Evolutionary conservation across 1,140 invertebrate species (phyloP).

Genomic region (Vanessa tameamea): DNA sequence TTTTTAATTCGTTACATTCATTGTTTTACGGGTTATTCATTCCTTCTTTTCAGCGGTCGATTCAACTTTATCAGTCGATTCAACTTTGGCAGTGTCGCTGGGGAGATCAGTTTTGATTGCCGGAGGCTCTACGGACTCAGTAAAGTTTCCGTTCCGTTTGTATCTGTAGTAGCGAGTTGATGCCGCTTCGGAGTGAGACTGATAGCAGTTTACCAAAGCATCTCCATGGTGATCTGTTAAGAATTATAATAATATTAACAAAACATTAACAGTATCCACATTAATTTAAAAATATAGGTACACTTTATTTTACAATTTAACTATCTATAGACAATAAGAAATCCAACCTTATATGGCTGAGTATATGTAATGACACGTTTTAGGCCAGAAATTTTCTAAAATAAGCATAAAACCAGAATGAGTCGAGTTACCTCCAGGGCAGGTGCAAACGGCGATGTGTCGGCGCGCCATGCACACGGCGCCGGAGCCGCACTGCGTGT

Average conservation of each 20-base stretch:
- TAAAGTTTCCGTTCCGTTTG: slow-evolving; percentile 68
- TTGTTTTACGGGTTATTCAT: slow-evolving; percentile 32
- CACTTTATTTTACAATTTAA: too few species aligned
- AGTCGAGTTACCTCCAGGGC: slow-evolving; percentile 84
- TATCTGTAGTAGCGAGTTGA: slow-evolving; percentile 67
- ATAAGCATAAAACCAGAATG: neutral
- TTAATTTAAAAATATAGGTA: neutral
- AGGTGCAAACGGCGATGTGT: slow-evolving; percentile 92
- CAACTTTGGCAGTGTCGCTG: slow-evolving; percentile 4
- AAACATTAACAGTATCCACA: neutral
- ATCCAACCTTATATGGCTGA: too few species aligned
- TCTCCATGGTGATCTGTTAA: slow-evolving; percentile 64
- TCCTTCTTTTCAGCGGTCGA: slow-evolving; percentile 39
- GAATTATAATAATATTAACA: slow-evolving; percentile 8
- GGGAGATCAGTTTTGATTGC: slow-evolving; percentile 25
- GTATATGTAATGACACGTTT: too few species aligned
- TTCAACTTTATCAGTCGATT: neutral
- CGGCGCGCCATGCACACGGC: slow-evolving; percentile 84
- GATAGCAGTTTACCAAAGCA: slow-evolving; percentile 71
- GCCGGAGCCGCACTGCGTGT: slow-evolving; percentile 86
- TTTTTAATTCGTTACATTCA: neutral
- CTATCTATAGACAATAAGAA: too few species aligned
- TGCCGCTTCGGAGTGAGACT: slow-evolving; percentile 63
- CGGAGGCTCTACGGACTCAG: slow-evolving; percentile 36
- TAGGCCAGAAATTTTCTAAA: too few species aligned